A percentile compares a stretch with the other conserved stretches of the same genome.
phyloP scores from a whole-genome alignment of 2,113 vertebrate genomes.

The Tenrec ecaudatus region DNA sequence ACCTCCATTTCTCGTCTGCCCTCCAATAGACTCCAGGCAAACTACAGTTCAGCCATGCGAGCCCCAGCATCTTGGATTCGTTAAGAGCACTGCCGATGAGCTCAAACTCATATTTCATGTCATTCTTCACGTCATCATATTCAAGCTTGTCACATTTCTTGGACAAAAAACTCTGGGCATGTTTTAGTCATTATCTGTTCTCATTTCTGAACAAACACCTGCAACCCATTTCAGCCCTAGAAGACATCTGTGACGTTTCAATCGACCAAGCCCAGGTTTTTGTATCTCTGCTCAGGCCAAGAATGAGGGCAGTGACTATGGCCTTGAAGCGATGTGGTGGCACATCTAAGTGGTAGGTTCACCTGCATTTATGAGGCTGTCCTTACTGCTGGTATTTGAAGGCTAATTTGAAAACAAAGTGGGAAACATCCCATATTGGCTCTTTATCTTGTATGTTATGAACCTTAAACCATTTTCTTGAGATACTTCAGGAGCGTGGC shows the following conservation, averaged over 20 bases:
- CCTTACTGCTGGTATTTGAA: not conserved
- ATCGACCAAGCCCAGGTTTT: not conserved
- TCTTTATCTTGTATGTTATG: not conserved
- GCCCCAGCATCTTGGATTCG: conserved; percentile 84
- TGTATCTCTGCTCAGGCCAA: not conserved
- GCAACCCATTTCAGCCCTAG: conserved; percentile 79
- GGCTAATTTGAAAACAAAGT: not conserved
- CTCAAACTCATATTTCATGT: conserved; percentile 86
- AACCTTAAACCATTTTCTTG: conserved; percentile 18
- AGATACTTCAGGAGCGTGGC: not conserved
- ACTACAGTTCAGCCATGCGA: not conserved
- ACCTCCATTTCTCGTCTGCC: not conserved
- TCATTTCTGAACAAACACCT: conserved; percentile 85
- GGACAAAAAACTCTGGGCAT: conserved; percentile 79
- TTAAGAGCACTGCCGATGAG: conserved; percentile 85
- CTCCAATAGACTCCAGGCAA: conserved; percentile 58
- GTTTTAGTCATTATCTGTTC: conserved; percentile 87
- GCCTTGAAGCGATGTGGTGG: not conserved
- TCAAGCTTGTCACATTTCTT: conserved; percentile 83
- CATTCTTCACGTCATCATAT: conserved; percentile 71
- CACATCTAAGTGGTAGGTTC: not conserved
- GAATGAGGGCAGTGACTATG: not conserved
- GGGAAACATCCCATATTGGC: not conserved
- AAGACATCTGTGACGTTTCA: conserved; percentile 24
- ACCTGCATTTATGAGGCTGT: too few relatives aligned